Evolutionary conservation across 2,797 vertebrate species (phyloP).

Genomic region (Sebastes baramenuke): DNA sequence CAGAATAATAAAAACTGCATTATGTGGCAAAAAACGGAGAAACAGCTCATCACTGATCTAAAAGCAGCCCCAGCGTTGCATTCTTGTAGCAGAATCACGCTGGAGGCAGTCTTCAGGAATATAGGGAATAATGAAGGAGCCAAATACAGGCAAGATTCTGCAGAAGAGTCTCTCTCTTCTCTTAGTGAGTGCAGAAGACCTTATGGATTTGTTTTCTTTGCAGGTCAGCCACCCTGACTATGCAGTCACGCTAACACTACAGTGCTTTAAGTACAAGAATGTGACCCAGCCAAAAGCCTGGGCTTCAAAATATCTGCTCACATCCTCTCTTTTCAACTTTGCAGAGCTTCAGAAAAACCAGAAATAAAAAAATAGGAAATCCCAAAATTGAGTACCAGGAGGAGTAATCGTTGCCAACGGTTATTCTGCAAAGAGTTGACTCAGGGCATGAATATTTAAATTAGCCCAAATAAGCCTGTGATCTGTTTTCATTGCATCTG

Average conservation of each 20-base stretch:
- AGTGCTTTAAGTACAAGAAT: neutral
- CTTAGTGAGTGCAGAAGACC: constrained; percentile 2
- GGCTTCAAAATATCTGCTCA: neutral
- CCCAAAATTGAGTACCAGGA: neutral
- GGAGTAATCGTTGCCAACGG: constrained; percentile 3
- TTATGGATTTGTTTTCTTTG: constrained; percentile 32
- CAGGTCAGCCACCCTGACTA: constrained; percentile 7
- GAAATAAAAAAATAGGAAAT: neutral
- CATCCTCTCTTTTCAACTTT: neutral
- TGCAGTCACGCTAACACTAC: neutral
- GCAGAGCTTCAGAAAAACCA: neutral
- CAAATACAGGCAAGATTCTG: constrained; percentile 18
- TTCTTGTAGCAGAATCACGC: constrained; percentile 35
- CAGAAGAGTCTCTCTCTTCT: constrained; percentile 7
- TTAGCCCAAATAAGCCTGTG: constrained; percentile 20
- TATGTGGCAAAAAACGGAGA: constrained; percentile 9
- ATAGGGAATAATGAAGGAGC: constrained; percentile 48
- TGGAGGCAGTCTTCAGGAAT: constrained; percentile 53
- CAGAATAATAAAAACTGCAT: constrained; percentile 27
- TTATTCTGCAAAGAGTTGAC: constrained; percentile 22
- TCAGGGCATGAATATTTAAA: constrained; percentile 42
- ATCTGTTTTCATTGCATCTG: constrained; percentile 45
- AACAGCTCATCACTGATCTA: constrained; percentile 28
- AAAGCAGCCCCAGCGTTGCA: constrained; percentile 10
- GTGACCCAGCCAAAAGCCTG: neutral